phyloP scores from a whole-genome alignment of 2,888 invertebrate species.

The Nebria salina region DNA sequence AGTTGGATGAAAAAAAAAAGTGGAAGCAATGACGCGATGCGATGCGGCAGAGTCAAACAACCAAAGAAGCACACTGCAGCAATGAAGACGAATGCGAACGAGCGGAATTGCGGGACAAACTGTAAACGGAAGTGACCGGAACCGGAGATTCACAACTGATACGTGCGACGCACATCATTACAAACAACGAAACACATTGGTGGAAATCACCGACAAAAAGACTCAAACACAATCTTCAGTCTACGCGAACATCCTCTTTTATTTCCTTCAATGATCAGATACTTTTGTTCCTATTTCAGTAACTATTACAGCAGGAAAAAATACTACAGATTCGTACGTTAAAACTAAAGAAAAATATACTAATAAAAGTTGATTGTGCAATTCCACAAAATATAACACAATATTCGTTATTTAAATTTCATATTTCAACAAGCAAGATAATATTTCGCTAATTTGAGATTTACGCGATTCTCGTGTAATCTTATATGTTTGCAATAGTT shows the following conservation, averaged over 20 bases:
- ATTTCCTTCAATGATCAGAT: background rate
- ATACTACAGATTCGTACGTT: no score
- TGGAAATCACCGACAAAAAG: no score
- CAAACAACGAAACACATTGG: background rate
- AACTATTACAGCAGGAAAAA: background rate
- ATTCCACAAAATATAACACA: no score
- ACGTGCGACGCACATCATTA: constrained; percentile 1
- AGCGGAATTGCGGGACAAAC: background rate
- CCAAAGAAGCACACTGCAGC: background rate
- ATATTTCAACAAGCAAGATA: no score
- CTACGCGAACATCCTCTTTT: background rate
- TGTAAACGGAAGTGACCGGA: background rate
- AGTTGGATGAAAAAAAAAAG: background rate
- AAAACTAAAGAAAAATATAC: no score
- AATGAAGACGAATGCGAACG: background rate
- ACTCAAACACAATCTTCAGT: background rate
- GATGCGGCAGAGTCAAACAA: background rate
- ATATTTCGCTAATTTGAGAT: no score
- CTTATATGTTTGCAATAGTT: no score
- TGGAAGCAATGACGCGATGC: background rate
- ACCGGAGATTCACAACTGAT: background rate
- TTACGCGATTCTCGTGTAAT: no score
- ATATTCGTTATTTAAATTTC: no score
- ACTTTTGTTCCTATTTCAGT: background rate
- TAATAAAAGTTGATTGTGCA: no score